Conservation (phyloP, 2,888 invertebrate species). For the Anagyrus pseudococci region DNA sequence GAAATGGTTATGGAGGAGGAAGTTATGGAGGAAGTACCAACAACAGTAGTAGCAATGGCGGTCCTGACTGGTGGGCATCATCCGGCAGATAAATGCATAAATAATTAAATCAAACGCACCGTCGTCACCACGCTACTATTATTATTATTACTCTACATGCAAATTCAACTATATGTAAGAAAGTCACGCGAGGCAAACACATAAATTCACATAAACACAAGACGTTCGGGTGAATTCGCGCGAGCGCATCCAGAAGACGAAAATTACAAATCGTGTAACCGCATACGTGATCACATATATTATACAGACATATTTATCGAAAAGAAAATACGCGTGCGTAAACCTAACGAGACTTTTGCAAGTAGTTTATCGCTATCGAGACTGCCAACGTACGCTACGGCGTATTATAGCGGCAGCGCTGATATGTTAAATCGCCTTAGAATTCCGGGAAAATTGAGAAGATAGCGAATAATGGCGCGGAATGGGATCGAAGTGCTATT, state of each 20-base stretch:
- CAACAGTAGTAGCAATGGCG: constrained; percentile 51
- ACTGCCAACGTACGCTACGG: constrained; percentile 21
- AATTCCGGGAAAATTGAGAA: constrained; percentile 18
- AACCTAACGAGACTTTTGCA: constrained; percentile 35
- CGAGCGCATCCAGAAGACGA: constrained; percentile 22
- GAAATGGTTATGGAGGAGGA: constrained; percentile 53
- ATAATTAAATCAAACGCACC: constrained; percentile 41
- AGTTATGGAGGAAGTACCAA: constrained; percentile 54
- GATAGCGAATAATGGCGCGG: constrained; percentile 14
- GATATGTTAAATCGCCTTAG: constrained; percentile 20
- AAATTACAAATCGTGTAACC: constrained; percentile 24
- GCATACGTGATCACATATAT: constrained; percentile 12
- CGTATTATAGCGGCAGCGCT: constrained; percentile 18
- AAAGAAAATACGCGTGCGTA: constrained; percentile 30
- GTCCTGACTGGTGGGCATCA: constrained; percentile 60
- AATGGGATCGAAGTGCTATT: constrained; percentile 12
- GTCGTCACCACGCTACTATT: constrained; percentile 50
- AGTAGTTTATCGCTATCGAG: constrained; percentile 29
- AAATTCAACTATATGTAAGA: constrained; percentile 60
- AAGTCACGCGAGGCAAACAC: constrained; percentile 51
- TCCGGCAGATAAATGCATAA: constrained; percentile 27
- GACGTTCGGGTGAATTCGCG: constrained; percentile 26
- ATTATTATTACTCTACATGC: constrained; percentile 58
- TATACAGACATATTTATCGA: constrained; percentile 18
- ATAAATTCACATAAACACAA: constrained; percentile 31